These are phyloP conservation scores for Bryconaethiops microstoma DNA, from an alignment of 2,797 vertebrate species.

Conservation along the genomic window DNA sequence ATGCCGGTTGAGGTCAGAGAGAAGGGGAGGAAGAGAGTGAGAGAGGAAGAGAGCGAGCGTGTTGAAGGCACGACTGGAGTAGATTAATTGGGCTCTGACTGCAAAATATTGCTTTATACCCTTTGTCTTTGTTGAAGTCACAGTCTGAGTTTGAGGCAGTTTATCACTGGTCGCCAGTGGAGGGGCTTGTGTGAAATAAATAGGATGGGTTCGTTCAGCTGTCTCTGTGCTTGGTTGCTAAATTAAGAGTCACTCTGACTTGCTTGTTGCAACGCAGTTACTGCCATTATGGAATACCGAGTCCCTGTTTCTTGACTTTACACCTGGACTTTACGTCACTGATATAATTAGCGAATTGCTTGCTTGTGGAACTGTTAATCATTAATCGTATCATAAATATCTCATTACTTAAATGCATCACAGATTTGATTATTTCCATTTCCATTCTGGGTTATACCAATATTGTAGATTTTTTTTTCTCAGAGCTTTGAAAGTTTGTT, in stretches of 20 bases:
- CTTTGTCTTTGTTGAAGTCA: conserved; percentile 44
- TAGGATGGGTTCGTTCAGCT: conserved; percentile 78
- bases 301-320: neutral
- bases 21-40: conserved; percentile 23
- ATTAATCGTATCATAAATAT: neutral
- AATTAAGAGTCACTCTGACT: conserved; percentile 71
- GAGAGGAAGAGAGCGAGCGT: conserved; percentile 44
- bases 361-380: neutral
- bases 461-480: neutral
- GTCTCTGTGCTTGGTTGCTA: conserved; percentile 78
- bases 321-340: neutral
- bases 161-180: conserved; percentile 36
- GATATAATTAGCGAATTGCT: neutral
- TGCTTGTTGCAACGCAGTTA: conserved; percentile 61
- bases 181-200: conserved; percentile 74
- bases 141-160: conserved; percentile 27
- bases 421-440: neutral
- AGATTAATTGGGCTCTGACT: conserved; percentile 21
- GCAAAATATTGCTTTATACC: conserved; percentile 6
- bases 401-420: neutral
- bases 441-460: neutral
- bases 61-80: neutral
- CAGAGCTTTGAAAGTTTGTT: too few species aligned
- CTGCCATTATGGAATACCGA: neutral
- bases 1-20: conserved; percentile 67